A percentile compares a stretch with the other conserved stretches of the same genome.
Evolutionary conservation across 2,113 vertebrate genomes (phyloP).

Genomic region (rabbit (Oryctolagus cuniculus)): mOryCun1.1 NC_091453.1:6737001-6737500

Average conservation of each 20-base stretch:
- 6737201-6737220: not conserved
- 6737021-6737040: slow-evolving; percentile 19
- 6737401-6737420: slow-evolving; percentile 17
- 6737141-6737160: slow-evolving; percentile 14
- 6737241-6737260: slow-evolving; percentile 33
- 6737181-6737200: not conserved
- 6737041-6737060: slow-evolving; percentile 8
- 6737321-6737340: not conserved
- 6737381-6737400: not conserved
- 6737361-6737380: slow-evolving; percentile 13
- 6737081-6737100: slow-evolving; percentile 33
- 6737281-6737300: not conserved
- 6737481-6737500: not conserved
- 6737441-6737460: not conserved
- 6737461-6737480: not conserved
- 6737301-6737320: not conserved
- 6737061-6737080: not conserved
- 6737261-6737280: not conserved
- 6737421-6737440: not conserved
- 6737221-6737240: slow-evolving; percentile 5
- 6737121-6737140: slow-evolving; percentile 9
- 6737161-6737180: not conserved
- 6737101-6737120: slow-evolving; percentile 14
- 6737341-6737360: slow-evolving; percentile 28
- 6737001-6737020: not conserved